Percentiles rank a stretch among this genome's conserved stretches.
Conservation (phyloP, 1,140 invertebrate species). For the Drosophila nannoptera region DNA sequence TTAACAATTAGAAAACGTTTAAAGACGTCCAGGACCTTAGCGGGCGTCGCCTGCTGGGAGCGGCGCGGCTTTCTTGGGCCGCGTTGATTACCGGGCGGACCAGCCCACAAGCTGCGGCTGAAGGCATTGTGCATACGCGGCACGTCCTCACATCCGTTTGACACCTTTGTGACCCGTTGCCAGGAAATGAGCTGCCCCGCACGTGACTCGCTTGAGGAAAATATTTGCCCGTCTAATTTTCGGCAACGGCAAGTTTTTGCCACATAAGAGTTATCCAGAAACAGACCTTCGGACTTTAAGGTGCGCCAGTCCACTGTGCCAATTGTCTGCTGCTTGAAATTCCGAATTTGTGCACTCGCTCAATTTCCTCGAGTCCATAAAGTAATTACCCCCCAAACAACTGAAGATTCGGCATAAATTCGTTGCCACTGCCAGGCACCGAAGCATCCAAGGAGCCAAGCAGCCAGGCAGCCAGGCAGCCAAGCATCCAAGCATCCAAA, state of each 20-base stretch:
- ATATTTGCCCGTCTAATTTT: slow-evolving; percentile 36
- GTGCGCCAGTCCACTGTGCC: slow-evolving; percentile 9
- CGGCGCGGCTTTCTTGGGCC: slow-evolving; percentile 37
- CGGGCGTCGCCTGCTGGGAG: slow-evolving; percentile 5
- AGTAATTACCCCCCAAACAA: slow-evolving; percentile 69
- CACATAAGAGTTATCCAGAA: slow-evolving; percentile 21
- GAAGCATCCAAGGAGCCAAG: neutral
- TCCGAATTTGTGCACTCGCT: slow-evolving; percentile 75
- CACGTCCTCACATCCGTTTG: slow-evolving; percentile 74
- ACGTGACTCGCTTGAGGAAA: slow-evolving; percentile 68
- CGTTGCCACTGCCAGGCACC: slow-evolving; percentile 10
- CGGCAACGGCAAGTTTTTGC: slow-evolving; percentile 31
- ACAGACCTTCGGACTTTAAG: slow-evolving; percentile 35
- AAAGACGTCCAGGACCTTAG: slow-evolving; percentile 48
- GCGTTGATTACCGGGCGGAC: slow-evolving; percentile 43
- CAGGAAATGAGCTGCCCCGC: slow-evolving; percentile 72
- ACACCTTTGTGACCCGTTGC: slow-evolving; percentile 68
- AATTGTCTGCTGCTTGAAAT: slow-evolving; percentile 64
- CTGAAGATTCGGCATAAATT: slow-evolving; percentile 67
- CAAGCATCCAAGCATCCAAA: neutral
- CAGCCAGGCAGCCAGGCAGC: neutral
- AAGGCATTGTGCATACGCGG: slow-evolving; percentile 68
- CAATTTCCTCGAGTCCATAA: slow-evolving; percentile 76
- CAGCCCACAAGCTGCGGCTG: slow-evolving; percentile 26
- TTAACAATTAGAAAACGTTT: slow-evolving; percentile 76